Percentiles rank a stretch among this genome's conserved stretches.
phyloP scores from a whole-genome alignment of 2,888 invertebrate species.

The Gerris lacustris region DNA sequence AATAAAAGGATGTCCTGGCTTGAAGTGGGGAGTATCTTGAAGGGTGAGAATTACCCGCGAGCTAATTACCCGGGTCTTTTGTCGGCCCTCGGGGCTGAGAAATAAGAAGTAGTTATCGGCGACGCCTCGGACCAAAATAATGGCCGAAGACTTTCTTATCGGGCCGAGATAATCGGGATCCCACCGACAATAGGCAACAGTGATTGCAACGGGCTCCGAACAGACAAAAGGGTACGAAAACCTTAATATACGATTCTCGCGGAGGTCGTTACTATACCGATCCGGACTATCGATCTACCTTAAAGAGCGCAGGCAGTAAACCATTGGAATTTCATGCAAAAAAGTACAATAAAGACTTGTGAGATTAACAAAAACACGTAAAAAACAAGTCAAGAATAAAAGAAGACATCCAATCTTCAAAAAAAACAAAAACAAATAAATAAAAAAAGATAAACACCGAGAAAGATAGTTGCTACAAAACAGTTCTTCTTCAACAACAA shows the following conservation, averaged over 20 bases:
- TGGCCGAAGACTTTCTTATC: not conserved
- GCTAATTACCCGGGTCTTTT: not conserved
- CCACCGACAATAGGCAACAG: not conserved
- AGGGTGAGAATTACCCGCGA: constrained; percentile 2
- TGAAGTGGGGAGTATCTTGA: not conserved
- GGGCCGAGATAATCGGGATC: not conserved
- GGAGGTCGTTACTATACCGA: not conserved
- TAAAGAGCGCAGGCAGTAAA: not conserved
- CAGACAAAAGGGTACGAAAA: not conserved
- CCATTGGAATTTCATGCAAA: too few species aligned
- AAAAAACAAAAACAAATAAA: too few species aligned
- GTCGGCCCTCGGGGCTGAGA: not conserved
- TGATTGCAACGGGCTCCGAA: not conserved
- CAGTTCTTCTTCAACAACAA: too few species aligned
- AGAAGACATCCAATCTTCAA: too few species aligned
- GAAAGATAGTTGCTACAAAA: too few species aligned
- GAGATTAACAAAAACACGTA: too few species aligned
- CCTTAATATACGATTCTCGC: constrained; percentile 2
- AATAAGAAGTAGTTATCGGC: constrained; percentile 9
- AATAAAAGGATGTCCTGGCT: not conserved
- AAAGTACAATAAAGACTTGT: too few species aligned
- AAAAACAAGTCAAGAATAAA: too few species aligned
- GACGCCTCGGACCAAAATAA: constrained; percentile 7
- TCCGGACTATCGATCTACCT: not conserved
- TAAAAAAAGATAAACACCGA: too few species aligned